Evolutionary conservation across 2,888 invertebrate species (phyloP).

Genomic region (Invenusta paracnida): DNA sequence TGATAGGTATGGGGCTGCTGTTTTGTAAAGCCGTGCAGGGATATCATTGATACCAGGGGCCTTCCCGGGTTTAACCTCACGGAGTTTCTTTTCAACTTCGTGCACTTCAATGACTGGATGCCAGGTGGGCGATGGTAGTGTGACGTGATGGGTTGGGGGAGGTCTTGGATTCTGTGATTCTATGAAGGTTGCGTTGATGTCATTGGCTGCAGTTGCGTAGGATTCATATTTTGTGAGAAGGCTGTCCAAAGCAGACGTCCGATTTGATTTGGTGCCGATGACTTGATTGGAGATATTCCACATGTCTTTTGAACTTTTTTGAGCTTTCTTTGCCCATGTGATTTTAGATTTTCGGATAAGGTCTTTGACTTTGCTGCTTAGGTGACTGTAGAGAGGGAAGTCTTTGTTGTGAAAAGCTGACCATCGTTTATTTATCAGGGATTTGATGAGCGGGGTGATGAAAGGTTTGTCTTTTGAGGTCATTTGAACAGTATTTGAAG

Average conservation of each 20-base stretch:
- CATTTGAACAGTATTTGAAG: not conserved
- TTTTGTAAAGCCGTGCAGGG: not conserved
- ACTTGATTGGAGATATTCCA: slow-evolving; percentile 1
- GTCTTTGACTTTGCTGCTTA: slow-evolving; percentile 17
- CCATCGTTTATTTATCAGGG: slow-evolving; percentile 18
- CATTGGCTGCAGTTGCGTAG: not conserved
- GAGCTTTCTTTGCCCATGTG: not conserved
- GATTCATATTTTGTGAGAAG: not conserved
- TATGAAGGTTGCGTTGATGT: not conserved
- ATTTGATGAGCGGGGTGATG: not conserved
- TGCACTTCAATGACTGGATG: not conserved
- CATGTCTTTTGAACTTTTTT: slow-evolving; percentile 3
- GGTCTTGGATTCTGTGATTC: not conserved
- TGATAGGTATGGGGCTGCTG: not conserved
- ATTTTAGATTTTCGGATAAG: not conserved
- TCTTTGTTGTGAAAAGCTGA: not conserved
- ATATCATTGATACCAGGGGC: not conserved
- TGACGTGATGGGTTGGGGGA: not conserved
- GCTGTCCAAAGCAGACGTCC: not conserved
- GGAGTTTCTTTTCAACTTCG: not conserved
- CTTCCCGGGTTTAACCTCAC: not conserved
- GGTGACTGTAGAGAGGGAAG: slow-evolving; percentile 6
- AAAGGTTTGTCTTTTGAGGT: not conserved
- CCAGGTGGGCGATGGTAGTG: not conserved
- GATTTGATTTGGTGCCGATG: not conserved